A percentile compares a stretch with the other conserved stretches of the same genome.
Evolutionary conservation across 1,140 invertebrate species (phyloP).

Genomic region (Ostrea denselamellosa): DNA sequence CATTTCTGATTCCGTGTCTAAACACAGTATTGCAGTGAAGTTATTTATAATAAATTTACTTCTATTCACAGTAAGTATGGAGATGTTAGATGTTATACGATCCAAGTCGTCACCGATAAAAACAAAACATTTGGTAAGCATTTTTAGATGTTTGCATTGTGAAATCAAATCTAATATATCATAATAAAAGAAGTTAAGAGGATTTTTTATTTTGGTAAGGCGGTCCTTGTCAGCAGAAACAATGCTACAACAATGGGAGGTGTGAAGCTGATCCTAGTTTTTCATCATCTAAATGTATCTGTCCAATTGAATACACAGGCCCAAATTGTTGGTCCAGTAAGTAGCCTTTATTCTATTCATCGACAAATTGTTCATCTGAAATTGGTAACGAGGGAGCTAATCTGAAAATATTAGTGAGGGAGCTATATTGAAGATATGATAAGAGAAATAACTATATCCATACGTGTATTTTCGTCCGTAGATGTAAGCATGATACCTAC

Average conservation of each 20-base stretch:
- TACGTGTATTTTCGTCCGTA: not conserved
- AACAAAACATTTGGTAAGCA: constrained; percentile 24
- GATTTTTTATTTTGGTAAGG: not conserved
- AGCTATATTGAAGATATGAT: no score
- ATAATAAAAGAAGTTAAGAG: no score
- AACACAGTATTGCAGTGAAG: no score
- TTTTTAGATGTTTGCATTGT: not conserved
- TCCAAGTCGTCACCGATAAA: not conserved
- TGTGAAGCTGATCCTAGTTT: not conserved
- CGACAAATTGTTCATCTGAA: no score
- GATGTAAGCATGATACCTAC: not conserved
- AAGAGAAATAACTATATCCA: no score
- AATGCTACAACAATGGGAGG: not conserved
- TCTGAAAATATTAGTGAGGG: no score
- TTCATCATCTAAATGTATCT: not conserved
- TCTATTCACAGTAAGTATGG: not conserved
- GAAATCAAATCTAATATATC: no score
- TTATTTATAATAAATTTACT: not conserved
- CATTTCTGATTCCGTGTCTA: no score
- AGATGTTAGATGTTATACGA: not conserved
- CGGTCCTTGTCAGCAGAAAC: constrained; percentile 3
- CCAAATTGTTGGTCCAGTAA: not conserved
- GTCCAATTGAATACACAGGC: not conserved
- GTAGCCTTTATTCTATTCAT: not conserved
- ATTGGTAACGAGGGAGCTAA: no score